These are phyloP conservation scores for Vannuccia rotundouncinata DNA, from an alignment of 2,888 invertebrate species.

Conservation along the genomic window DNA sequence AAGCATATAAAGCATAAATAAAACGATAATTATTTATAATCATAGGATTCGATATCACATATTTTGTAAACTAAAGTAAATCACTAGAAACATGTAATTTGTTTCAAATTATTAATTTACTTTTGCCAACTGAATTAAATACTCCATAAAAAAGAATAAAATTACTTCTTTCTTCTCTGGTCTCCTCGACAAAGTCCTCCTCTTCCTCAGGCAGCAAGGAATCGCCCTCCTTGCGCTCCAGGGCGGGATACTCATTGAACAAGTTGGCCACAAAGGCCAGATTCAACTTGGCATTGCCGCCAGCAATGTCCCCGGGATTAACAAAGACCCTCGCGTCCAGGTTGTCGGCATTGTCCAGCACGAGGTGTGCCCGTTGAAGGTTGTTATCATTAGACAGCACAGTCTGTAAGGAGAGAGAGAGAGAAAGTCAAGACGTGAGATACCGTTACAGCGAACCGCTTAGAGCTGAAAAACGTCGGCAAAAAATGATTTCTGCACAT, in stretches of 20 bases:
- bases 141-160: no score
- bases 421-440: no score
- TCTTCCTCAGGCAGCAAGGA: slow-evolving; percentile 76
- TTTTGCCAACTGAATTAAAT: no score
- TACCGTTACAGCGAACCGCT: no score
- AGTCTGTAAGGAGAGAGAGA: background rate
- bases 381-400: slow-evolving; percentile 41
- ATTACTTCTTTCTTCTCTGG: slow-evolving; percentile 90
- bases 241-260: slow-evolving; percentile 92
- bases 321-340: slow-evolving; percentile 91
- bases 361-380: slow-evolving; percentile 72
- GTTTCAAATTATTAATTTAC: no score
- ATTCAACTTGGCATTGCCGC: slow-evolving; percentile 92
- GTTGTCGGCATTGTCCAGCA: slow-evolving; percentile 93
- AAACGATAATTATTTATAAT: no score
- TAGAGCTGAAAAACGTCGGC: no score
- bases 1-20: no score
- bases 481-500: no score
- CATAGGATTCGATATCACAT: no score
- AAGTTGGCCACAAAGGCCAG: slow-evolving; percentile 97
- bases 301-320: slow-evolving; percentile 85
- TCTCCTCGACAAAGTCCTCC: slow-evolving; percentile 81
- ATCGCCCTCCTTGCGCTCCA: slow-evolving; percentile 48
- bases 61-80: no score
- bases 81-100: no score